Conservation (phyloP, 1,140 invertebrate species). For the Achatina immaculata region DNA sequence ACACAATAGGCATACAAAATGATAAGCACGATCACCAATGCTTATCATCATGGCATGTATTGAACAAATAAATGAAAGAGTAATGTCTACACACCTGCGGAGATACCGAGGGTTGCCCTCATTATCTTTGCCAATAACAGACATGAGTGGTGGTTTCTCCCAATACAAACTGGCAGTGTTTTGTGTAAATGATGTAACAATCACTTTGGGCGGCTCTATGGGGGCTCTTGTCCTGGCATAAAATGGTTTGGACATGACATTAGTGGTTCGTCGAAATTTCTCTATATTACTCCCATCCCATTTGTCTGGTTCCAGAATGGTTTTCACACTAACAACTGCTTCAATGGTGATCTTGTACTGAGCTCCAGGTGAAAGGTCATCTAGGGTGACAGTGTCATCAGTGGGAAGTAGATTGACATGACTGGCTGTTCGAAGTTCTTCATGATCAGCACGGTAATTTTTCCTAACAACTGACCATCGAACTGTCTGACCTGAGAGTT, state of each 20-base stretch:
- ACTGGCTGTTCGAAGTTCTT: slow-evolving; percentile 60
- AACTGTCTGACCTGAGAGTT: slow-evolving; percentile 62
- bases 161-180: slow-evolving; percentile 67
- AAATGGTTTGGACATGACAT: slow-evolving; percentile 68
- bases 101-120: slow-evolving; percentile 44
- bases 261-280: slow-evolving; percentile 66
- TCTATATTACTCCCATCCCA: slow-evolving; percentile 54
- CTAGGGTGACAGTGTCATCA: slow-evolving; percentile 60
- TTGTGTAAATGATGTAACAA: slow-evolving; percentile 65
- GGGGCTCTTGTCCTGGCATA: slow-evolving; percentile 67
- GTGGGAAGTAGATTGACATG: slow-evolving; percentile 62
- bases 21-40: too few species aligned
- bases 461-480: slow-evolving; percentile 65
- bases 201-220: slow-evolving; percentile 63
- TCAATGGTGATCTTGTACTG: slow-evolving; percentile 69
- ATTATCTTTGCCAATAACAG: slow-evolving; percentile 58
- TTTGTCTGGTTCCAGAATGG: slow-evolving; percentile 64
- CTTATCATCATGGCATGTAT: too few species aligned
- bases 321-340: slow-evolving; percentile 70
- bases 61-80: too few species aligned
- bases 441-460: slow-evolving; percentile 46
- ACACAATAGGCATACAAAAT: too few species aligned
- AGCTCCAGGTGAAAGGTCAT: slow-evolving; percentile 61
- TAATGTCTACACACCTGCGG: slow-evolving; percentile 23
- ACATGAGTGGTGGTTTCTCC: slow-evolving; percentile 68